Evolutionary conservation across 2,888 invertebrate genomes (phyloP).

Genomic region (Hesperia comma): DNA sequence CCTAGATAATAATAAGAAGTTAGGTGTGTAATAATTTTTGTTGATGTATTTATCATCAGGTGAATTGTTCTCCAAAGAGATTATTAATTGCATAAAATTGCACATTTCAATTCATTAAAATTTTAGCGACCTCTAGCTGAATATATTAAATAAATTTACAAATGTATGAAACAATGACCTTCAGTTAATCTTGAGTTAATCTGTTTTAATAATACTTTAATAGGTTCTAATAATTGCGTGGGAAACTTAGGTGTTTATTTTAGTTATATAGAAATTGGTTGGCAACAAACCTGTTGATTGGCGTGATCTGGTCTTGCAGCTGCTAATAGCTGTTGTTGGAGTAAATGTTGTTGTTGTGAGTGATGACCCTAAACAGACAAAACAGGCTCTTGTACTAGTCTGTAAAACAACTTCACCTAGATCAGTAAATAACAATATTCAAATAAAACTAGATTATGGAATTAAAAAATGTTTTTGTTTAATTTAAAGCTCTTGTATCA

Average conservation of each 20-base stretch:
- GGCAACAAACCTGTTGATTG: slow-evolving; percentile 70
- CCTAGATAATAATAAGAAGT: too few species aligned
- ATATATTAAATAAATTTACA: too few species aligned
- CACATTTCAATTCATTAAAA: too few species aligned
- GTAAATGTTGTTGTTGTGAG: slow-evolving; percentile 81
- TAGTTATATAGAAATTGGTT: neutral
- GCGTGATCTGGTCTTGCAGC: slow-evolving; percentile 68
- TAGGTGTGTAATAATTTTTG: too few species aligned
- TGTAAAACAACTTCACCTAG: neutral
- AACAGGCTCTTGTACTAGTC: slow-evolving; percentile 10
- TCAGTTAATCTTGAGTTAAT: too few species aligned
- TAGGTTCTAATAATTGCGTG: too few species aligned
- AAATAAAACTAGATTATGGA: neutral
- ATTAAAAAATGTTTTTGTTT: neutral
- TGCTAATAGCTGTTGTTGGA: slow-evolving; percentile 80
- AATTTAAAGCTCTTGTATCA: slow-evolving; percentile 20
- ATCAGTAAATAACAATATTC: neutral
- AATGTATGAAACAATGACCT: too few species aligned
- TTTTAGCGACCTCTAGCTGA: too few species aligned
- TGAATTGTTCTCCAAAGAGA: too few species aligned
- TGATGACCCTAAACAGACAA: slow-evolving; percentile 68
- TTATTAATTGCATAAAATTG: too few species aligned
- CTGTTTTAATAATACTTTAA: too few species aligned
- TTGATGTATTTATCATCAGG: too few species aligned
- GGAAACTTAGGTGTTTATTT: neutral